A percentile compares a stretch with the other conserved stretches of the same genome.
phyloP scores from a whole-genome alignment of 2,113 vertebrate genomes.

The Rafetus swinhoei region DNA sequence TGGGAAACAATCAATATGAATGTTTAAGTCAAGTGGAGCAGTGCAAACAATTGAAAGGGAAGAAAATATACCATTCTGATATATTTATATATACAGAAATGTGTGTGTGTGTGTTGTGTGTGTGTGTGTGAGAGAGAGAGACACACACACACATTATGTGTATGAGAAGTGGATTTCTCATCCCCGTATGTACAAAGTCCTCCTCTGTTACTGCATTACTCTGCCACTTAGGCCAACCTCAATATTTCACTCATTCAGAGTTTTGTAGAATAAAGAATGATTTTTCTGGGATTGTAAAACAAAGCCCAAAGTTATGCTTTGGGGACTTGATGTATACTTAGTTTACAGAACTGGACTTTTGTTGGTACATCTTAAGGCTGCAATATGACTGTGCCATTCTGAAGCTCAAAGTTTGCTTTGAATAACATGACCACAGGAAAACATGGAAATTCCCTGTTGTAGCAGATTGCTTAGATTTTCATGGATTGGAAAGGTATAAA shows the following conservation, averaged over 20 bases:
- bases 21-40: slow-evolving; percentile 33
- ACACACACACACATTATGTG: neutral
- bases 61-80: slow-evolving; percentile 28
- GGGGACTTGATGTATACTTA: neutral
- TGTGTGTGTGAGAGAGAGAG: neutral
- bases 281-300: neutral
- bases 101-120: neutral
- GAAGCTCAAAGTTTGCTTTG: neutral
- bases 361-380: neutral
- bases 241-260: neutral
- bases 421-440: neutral
- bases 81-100: neutral
- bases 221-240: neutral
- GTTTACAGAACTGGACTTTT: neutral
- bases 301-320: neutral
- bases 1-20: slow-evolving; percentile 34
- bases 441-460: neutral
- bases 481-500: neutral
- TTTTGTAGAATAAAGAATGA: neutral
- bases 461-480: neutral
- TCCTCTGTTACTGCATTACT: neutral
- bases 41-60: slow-evolving; percentile 20
- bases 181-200: neutral
- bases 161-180: neutral
- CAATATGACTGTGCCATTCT: neutral